phyloP scores from a whole-genome alignment of 2,888 invertebrate species.

The Lasius fuliginosus region DNA sequence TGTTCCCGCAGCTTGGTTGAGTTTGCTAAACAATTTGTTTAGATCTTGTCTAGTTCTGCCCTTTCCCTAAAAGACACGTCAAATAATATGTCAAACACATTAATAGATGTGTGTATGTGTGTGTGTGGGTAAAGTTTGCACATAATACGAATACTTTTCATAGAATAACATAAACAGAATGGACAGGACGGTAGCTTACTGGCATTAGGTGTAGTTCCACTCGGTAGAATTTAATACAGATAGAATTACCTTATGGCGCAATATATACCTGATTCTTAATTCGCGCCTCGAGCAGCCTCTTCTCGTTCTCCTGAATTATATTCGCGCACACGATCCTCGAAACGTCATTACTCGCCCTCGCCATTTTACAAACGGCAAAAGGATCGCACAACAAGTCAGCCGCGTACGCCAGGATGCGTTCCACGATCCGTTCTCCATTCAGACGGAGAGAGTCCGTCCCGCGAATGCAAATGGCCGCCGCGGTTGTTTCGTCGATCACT shows the following conservation, averaged over 20 bases:
- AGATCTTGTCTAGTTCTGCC: constrained; percentile 72
- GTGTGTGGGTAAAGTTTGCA: neutral
- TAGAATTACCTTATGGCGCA: neutral
- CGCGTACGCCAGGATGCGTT: constrained; percentile 13
- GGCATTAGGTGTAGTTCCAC: neutral
- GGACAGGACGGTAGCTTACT: neutral
- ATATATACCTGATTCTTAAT: constrained; percentile 72
- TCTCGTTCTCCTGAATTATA: constrained; percentile 75
- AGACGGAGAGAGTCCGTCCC: neutral
- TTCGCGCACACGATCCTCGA: constrained; percentile 69
- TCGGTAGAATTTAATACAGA: neutral
- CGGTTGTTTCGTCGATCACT: constrained; percentile 28
- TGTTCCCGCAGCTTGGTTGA: constrained; percentile 74
- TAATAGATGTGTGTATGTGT: neutral
- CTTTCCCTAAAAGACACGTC: constrained; percentile 71
- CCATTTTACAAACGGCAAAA: constrained; percentile 73
- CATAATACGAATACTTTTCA: neutral
- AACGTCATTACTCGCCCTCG: constrained; percentile 69
- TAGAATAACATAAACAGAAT: neutral
- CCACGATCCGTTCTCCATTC: constrained; percentile 23
- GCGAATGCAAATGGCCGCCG: constrained; percentile 54
- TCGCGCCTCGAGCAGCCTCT: constrained; percentile 72
- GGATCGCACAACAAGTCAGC: neutral
- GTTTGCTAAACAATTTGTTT: constrained; percentile 75
- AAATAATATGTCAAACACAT: neutral